phyloP scores from a whole-genome alignment of 2,888 invertebrate genomes.

The Diloba caeruleocephala region DNA sequence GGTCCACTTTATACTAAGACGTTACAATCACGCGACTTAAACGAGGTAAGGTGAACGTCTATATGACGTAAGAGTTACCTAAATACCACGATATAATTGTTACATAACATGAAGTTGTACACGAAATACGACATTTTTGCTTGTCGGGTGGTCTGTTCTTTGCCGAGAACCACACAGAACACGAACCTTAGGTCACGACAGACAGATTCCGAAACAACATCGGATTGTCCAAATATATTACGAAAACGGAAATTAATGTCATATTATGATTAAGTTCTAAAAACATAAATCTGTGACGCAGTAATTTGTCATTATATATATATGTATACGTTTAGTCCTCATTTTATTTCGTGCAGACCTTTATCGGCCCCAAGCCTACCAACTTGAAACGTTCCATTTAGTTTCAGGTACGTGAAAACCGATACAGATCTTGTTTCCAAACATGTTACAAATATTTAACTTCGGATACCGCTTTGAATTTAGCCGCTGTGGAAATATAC shows the following conservation, averaged over 20 bases:
- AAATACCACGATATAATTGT: too few relatives aligned
- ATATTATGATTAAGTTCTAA: slow-evolving; percentile 3
- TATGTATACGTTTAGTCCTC: slow-evolving; percentile 20
- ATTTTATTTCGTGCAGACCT: slow-evolving; percentile 35
- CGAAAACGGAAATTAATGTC: too few relatives aligned
- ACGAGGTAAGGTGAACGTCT: too few relatives aligned
- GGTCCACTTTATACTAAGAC: too few relatives aligned
- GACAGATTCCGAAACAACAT: background rate
- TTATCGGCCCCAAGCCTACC: slow-evolving; percentile 28
- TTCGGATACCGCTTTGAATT: slow-evolving; percentile 61
- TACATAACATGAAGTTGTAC: too few relatives aligned
- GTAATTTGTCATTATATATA: slow-evolving; percentile 28
- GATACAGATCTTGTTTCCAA: slow-evolving; percentile 52
- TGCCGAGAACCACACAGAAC: too few relatives aligned
- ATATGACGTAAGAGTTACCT: too few relatives aligned
- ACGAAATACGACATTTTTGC: too few relatives aligned
- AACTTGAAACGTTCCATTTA: slow-evolving; percentile 37
- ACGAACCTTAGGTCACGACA: too few relatives aligned
- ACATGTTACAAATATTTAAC: slow-evolving; percentile 61
- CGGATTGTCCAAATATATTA: too few relatives aligned
- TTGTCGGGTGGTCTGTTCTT: too few relatives aligned
- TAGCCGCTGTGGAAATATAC: slow-evolving; percentile 46
- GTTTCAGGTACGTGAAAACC: slow-evolving; percentile 43
- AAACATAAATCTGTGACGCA: slow-evolving; percentile 2
- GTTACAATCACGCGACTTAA: too few relatives aligned